Base-by-base conservation (phyloP, 2,888 invertebrate species). In the Tanytarsus gracilentus region DNA sequence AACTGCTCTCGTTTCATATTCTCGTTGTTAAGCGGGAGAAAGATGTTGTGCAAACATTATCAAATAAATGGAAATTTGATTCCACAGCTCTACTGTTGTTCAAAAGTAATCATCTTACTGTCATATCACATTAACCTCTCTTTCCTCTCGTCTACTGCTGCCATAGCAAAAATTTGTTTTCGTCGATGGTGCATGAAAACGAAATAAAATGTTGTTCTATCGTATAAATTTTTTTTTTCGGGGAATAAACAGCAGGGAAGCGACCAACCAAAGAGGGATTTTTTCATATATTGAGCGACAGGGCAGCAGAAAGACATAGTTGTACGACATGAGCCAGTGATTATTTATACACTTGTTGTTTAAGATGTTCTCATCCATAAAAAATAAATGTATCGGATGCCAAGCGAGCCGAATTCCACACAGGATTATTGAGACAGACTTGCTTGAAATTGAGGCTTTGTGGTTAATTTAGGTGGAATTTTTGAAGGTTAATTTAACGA, bases 81-180 rank as follows among this genome's bases (percentile, higher is more conserved):
- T 52, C 30, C 26, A 30, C n/a, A 25, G 18, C 26, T 29, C 18
- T 29, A 7, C 11, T 33, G 52, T 11, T 33, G 33, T 30, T 29
- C 30, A 33, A 52, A 52, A 52, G 52, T 52, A 52, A 56, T 56
- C 39, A 40, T 56, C 56, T 53, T 33, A 53, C 53, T 53, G 40
- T 56, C 56, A 56, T 11, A 56, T 40, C 40, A 26, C 16, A 40
- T 56, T 56, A 56, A 40, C 36, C 26, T 26, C 21, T 49, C 44
- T 18, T 3, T 44, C 8, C 16, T 21, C 16, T 40, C 6, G 18
- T 18, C n/a, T n/a, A 36, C 8, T 9, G 21, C 44, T 11, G 33
- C 33, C 9, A n/a, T 33, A 33, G 6, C 33, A 4, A 18, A 44
- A 18, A 44, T 44, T 44, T 44, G 18, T 44, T 23, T 18, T 44